Conservation (phyloP, 2,113 vertebrate species). For the Chamaea fasciata region DNA sequence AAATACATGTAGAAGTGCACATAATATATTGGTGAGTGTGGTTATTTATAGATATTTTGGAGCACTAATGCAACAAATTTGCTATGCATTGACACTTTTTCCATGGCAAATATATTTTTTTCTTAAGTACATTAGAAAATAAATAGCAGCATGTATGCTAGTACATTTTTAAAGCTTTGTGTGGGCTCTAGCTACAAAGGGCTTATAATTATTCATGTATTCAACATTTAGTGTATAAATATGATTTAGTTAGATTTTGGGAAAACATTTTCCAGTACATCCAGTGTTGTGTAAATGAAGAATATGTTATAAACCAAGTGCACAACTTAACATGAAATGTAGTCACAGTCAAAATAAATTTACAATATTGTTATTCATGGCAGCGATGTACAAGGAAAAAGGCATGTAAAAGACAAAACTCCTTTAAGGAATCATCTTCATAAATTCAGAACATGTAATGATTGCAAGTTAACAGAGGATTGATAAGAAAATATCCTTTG, state of each 20-base stretch:
- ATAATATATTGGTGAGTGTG: constrained; percentile 29
- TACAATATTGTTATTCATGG: neutral
- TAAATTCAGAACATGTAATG: neutral
- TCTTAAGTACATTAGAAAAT: neutral
- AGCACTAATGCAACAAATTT: neutral
- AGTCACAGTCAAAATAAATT: neutral
- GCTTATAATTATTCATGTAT: neutral
- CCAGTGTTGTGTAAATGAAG: neutral
- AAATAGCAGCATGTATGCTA: neutral
- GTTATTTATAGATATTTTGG: constrained; percentile 4
- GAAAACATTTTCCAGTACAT: neutral
- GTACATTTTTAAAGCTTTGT: neutral
- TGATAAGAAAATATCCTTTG: neutral
- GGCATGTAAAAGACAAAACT: neutral
- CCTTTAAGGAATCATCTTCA: neutral
- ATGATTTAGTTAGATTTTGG: neutral
- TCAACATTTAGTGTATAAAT: neutral
- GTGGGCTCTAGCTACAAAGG: neutral
- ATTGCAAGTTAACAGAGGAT: neutral
- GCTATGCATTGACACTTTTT: neutral
- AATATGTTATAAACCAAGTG: neutral
- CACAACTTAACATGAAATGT: neutral
- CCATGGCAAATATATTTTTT: neutral
- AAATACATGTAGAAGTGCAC: constrained; percentile 53
- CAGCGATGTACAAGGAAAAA: neutral